Percentiles rank a stretch among this genome's conserved stretches.
These are phyloP conservation scores for Triplophysa yarkandensis DNA, from an alignment of 2,797 vertebrate species.

Conservation along the genomic window DNA sequence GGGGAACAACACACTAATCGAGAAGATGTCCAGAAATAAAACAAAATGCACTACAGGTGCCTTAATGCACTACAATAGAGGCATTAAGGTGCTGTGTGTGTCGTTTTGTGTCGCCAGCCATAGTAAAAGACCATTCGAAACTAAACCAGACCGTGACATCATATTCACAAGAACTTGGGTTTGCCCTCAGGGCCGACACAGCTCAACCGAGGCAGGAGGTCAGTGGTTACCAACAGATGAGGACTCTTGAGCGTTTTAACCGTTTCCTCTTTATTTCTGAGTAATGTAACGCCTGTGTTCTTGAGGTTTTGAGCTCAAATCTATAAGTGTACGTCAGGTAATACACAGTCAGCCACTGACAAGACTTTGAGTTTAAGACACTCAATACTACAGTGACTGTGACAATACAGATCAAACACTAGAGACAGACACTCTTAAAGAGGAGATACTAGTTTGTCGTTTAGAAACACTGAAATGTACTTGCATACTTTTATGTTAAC, in stretches of 20 bases:
- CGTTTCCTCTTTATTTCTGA: neutral
- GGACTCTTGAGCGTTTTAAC: neutral
- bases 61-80: constrained; percentile 2
- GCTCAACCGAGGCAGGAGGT: neutral
- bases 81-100: neutral
- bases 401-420: constrained; percentile 7
- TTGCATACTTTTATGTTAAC: neutral
- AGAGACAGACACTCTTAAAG: neutral
- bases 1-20: neutral
- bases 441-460: too few species aligned
- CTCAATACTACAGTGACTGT: too few species aligned
- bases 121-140: neutral
- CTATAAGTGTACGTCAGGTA: neutral
- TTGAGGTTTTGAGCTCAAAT: neutral
- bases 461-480: neutral
- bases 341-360: neutral
- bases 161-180: constrained; percentile 4
- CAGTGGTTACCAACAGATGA: neutral
- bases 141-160: neutral
- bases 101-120: neutral
- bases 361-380: neutral
- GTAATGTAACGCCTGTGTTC: neutral
- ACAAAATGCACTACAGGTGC: constrained; percentile 4
- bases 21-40: neutral
- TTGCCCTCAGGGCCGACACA: neutral